These are phyloP conservation scores for Corythornis vintsioides DNA, from an alignment of 2,113 vertebrate genomes.

Conservation along the genomic window DNA sequence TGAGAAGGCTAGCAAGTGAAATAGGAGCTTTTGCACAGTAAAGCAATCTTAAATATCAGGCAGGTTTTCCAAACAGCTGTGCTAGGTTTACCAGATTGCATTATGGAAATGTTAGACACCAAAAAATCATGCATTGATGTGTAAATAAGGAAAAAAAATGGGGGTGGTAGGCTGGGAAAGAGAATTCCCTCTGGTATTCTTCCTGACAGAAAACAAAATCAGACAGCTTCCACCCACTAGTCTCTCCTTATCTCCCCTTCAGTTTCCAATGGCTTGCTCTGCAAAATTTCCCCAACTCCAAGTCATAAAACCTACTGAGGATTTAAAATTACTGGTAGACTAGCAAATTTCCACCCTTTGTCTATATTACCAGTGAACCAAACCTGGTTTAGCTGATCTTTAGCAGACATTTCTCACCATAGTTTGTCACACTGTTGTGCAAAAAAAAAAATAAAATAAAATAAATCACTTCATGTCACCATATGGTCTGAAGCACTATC, in stretches of 20 bases:
- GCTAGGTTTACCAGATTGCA: slow-evolving; percentile 19
- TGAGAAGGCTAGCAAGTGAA: neutral
- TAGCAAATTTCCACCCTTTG: neutral
- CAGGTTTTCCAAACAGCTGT: slow-evolving; percentile 34
- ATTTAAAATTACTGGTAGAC: slow-evolving; percentile 8
- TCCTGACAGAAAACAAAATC: slow-evolving; percentile 68
- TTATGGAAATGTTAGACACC: neutral
- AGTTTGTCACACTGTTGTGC: neutral
- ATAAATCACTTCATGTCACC: neutral
- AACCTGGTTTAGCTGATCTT: slow-evolving; percentile 15
- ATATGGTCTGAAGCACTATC: slow-evolving; percentile 46
- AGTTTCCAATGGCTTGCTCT: slow-evolving; percentile 41
- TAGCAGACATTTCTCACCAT: neutral
- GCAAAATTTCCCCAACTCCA: slow-evolving; percentile 24
- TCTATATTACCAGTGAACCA: neutral
- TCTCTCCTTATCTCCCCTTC: slow-evolving; percentile 64
- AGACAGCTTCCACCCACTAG: slow-evolving; percentile 67
- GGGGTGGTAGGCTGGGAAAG: slow-evolving; percentile 56
- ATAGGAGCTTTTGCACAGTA: slow-evolving; percentile 22
- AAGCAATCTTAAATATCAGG: neutral
- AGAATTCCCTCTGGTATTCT: slow-evolving; percentile 68
- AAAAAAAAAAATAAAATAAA: no score
- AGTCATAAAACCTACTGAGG: neutral
- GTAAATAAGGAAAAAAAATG: slow-evolving; percentile 27
- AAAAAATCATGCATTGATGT: slow-evolving; percentile 12